These are phyloP conservation scores for Anthopleura sola DNA, from an alignment of 64 coral and sea anemone genomes.

Conservation along the genomic window DNA sequence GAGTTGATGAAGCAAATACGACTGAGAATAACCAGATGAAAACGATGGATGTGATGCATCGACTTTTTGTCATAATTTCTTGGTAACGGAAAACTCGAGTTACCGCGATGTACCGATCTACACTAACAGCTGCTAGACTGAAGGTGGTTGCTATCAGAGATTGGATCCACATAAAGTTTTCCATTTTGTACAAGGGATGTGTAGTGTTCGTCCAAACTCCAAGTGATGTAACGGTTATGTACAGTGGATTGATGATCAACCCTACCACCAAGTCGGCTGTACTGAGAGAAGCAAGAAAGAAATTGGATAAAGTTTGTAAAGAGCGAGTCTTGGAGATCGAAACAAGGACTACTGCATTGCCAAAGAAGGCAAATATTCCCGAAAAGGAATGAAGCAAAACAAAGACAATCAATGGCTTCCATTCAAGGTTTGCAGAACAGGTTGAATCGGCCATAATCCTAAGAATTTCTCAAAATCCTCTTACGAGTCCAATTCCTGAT, in stretches of 20 bases:
- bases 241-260: conserved; percentile 18
- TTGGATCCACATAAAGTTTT: conserved; percentile 32
- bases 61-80: conserved; percentile 15
- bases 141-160: conserved; percentile 18
- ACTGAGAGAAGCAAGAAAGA: conserved; percentile 22
- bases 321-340: background rate
- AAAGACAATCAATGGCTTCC: background rate
- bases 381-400: conserved; percentile 4
- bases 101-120: conserved; percentile 31
- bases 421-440: background rate
- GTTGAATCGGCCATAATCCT: background rate
- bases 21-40: conserved; percentile 17
- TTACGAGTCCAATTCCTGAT: too few relatives aligned
- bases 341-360: conserved; percentile 3
- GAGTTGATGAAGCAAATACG: background rate
- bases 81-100: conserved; percentile 25
- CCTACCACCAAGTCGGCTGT: conserved; percentile 28
- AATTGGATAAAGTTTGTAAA: background rate
- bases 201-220: conserved; percentile 14
- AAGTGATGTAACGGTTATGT: background rate
- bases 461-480: too few relatives aligned
- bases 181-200: conserved; percentile 2
- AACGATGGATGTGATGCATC: background rate
- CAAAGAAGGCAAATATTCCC: conserved; percentile 3
- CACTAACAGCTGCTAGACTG: conserved; percentile 15